Conservation (phyloP, 2,113 vertebrate species). For the Notothenia coriiceps region DNA sequence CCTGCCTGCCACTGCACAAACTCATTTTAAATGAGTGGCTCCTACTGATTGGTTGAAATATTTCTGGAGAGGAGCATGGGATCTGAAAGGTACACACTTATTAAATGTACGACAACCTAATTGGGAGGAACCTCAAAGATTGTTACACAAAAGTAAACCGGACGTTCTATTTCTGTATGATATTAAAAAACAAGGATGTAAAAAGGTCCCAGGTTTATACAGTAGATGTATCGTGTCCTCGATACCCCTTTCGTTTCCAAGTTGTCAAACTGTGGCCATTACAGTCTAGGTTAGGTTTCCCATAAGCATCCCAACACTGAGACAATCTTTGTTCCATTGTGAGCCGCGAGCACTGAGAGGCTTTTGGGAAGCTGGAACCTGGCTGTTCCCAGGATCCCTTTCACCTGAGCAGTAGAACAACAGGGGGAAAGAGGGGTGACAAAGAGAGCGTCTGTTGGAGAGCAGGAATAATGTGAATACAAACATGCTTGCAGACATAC, state of each 20-base stretch:
- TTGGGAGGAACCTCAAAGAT: neutral
- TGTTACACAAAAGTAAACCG: neutral
- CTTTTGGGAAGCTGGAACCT: constrained; percentile 70
- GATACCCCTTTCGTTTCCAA: constrained; percentile 35
- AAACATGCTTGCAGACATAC: constrained; percentile 7
- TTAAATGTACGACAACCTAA: too few species aligned
- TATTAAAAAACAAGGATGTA: neutral
- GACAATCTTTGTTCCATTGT: constrained; percentile 81
- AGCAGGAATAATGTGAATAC: constrained; percentile 16
- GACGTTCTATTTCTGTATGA: neutral
- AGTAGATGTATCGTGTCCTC: constrained; percentile 31
- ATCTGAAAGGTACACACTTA: neutral
- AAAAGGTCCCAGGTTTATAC: constrained; percentile 19
- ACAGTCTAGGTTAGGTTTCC: constrained; percentile 75
- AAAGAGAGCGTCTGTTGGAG: constrained; percentile 45
- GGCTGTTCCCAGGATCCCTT: constrained; percentile 78
- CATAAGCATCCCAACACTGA: constrained; percentile 74
- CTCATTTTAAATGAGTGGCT: neutral
- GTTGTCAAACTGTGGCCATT: constrained; percentile 65
- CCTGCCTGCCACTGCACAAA: neutral
- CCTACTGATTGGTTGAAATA: neutral
- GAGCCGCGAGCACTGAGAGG: constrained; percentile 59
- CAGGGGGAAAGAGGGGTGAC: constrained; percentile 28
- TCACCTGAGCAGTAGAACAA: constrained; percentile 71
- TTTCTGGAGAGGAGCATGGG: neutral